These are phyloP conservation scores for Schizopygopsis pylzovi DNA, from an alignment of 2,797 vertebrate species.

Conservation along the genomic window DNA sequence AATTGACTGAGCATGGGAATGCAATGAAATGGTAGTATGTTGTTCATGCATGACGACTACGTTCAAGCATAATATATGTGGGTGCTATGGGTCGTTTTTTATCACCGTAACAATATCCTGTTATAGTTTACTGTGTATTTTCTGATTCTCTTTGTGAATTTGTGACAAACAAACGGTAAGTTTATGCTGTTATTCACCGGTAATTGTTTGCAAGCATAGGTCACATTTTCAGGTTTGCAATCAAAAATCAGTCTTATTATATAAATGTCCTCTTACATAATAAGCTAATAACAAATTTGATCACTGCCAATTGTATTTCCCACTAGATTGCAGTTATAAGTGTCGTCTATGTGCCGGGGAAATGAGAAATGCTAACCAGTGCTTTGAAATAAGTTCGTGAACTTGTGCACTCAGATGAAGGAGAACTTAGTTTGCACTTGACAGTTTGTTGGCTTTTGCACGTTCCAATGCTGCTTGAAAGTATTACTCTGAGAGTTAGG, in stretches of 20 bases:
- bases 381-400: constrained; percentile 23
- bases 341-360: background rate
- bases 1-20: constrained; percentile 1
- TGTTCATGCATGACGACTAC: background rate
- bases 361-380: constrained; percentile 16
- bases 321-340: background rate
- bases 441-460: constrained; percentile 23
- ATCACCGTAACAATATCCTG: background rate
- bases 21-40: background rate
- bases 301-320: constrained; percentile 23
- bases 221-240: background rate
- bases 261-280: constrained; percentile 11
- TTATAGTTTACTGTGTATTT: background rate
- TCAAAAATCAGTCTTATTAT: constrained; percentile 20
- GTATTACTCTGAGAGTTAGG: constrained; percentile 37
- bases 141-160: background rate
- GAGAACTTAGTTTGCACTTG: constrained; percentile 36
- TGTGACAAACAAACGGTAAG: background rate
- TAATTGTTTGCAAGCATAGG: background rate
- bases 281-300: constrained; percentile 22
- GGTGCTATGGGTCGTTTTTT: background rate
- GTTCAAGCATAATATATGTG: background rate
- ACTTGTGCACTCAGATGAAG: constrained; percentile 29
- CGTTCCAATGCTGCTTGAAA: constrained; percentile 19
- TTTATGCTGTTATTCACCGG: background rate